These are phyloP conservation scores for Tragelaphus scriptus DNA, from an alignment of 2,113 vertebrate genomes.

Conservation along the genomic window DNA sequence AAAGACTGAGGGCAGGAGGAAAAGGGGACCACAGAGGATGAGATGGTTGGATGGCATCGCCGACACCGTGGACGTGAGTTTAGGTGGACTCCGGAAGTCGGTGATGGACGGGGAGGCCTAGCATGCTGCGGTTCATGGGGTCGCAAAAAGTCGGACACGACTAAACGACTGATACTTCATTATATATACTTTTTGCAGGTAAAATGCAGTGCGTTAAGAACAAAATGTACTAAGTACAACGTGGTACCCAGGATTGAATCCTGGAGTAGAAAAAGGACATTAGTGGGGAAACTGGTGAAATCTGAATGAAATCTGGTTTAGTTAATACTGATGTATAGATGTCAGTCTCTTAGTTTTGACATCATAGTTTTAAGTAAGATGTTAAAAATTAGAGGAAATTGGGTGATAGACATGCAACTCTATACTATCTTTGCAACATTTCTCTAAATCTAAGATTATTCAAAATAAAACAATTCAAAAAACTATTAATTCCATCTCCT, in stretches of 20 bases:
- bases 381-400: slow-evolving; percentile 16
- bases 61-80: background rate
- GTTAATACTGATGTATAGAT: background rate
- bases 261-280: background rate
- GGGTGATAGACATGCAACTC: background rate
- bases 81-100: background rate
- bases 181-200: background rate
- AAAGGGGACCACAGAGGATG: background rate
- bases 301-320: background rate
- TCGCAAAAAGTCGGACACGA: background rate
- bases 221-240: background rate
- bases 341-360: slow-evolving; percentile 9
- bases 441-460: slow-evolving; percentile 40
- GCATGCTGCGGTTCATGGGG: background rate
- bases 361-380: background rate
- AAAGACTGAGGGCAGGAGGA: background rate
- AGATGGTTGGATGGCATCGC: background rate
- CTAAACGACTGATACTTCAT: background rate
- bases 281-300: background rate
- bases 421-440: background rate
- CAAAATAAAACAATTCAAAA: background rate
- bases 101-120: background rate
- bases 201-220: background rate
- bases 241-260: background rate
- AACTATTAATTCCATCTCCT: background rate